Conservation (phyloP, 1,140 invertebrate genomes). For the Diabrotica undecimpunctata region DNA sequence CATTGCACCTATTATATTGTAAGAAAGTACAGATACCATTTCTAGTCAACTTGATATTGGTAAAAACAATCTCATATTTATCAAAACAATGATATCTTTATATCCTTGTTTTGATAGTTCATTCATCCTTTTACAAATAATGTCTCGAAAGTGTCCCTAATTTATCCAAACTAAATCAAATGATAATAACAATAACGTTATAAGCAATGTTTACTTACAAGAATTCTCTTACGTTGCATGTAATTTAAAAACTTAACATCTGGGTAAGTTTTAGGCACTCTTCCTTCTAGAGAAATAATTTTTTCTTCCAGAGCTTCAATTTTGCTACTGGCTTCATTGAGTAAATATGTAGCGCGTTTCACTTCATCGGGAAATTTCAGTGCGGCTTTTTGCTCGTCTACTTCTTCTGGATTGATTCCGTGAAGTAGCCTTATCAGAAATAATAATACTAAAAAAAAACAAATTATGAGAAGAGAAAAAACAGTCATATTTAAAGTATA, state of each 20-base stretch:
- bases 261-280: constrained; percentile 80
- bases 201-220: constrained; percentile 63
- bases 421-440: constrained; percentile 1
- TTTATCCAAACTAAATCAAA: too few relatives aligned
- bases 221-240: constrained; percentile 83
- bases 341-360: constrained; percentile 29
- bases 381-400: constrained; percentile 11
- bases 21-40: background rate
- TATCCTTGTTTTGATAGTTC: too few relatives aligned
- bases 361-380: constrained; percentile 32
- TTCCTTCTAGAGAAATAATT: constrained; percentile 64
- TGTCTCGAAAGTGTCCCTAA: too few relatives aligned
- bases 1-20: too few relatives aligned
- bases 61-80: too few relatives aligned
- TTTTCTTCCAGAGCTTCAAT: constrained; percentile 69
- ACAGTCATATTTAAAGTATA: background rate
- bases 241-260: constrained; percentile 87
- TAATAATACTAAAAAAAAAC: constrained; percentile 11
- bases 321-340: constrained; percentile 38
- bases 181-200: too few relatives aligned
- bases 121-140: too few relatives aligned
- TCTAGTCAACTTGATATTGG: too few relatives aligned
- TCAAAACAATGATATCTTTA: too few relatives aligned
- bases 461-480: background rate
- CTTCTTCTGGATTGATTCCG: background rate